phyloP scores from a whole-genome alignment of 1,140 invertebrate species.

The Drosophila orosa region DNA sequence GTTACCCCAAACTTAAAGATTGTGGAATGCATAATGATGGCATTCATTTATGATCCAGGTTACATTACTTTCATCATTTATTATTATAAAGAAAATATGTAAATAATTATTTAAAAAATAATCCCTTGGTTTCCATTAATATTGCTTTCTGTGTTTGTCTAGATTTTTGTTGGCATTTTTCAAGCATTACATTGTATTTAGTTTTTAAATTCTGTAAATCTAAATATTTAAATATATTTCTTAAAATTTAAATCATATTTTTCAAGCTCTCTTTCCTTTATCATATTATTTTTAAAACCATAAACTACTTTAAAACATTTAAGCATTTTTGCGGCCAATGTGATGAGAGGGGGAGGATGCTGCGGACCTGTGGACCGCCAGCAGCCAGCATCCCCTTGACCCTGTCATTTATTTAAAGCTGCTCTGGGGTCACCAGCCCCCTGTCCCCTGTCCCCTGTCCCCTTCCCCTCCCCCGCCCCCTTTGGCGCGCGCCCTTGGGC shows the following conservation, averaged over 20 bases:
- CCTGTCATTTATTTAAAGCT: constrained; percentile 55
- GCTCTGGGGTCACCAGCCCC: constrained; percentile 20
- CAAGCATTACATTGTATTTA: no score
- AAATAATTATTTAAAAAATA: not conserved
- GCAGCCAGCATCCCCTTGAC: constrained; percentile 19
- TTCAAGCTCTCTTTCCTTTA: not conserved
- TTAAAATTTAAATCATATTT: not conserved
- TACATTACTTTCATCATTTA: not conserved
- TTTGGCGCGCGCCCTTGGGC: not conserved
- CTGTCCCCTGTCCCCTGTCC: no score
- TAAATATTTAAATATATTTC: not conserved
- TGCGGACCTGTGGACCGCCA: constrained; percentile 19
- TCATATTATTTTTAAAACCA: not conserved
- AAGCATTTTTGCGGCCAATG: constrained; percentile 62
- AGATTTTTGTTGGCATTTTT: not conserved
- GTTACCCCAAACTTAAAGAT: constrained; percentile 10
- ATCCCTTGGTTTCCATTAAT: not conserved
- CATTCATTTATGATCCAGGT: not conserved
- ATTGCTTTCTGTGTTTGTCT: not conserved
- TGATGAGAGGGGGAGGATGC: constrained; percentile 43
- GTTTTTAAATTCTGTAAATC: not conserved
- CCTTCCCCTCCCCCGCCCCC: not conserved
- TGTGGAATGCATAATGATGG: constrained; percentile 10
- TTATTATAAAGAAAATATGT: not conserved
- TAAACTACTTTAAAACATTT: constrained; percentile 64